phyloP scores from a whole-genome alignment of 2,113 vertebrate genomes.

The Synodontis membranacea region DNA sequence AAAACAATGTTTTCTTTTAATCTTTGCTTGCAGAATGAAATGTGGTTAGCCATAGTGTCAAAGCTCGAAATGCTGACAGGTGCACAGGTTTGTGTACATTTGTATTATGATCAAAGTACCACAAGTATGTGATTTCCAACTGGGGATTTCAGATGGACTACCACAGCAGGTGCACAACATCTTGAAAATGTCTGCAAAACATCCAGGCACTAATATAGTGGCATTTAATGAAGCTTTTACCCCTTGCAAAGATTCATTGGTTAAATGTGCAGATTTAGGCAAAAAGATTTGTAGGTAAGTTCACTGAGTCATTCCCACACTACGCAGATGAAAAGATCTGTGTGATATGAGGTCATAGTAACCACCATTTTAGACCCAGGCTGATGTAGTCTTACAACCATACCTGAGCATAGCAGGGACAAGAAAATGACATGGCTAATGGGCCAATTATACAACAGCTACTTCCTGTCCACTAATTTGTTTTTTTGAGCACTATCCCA shows the following conservation, averaged over 20 bases:
- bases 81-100: conserved; percentile 33
- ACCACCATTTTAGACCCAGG: conserved; percentile 14
- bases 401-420: background rate
- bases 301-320: conserved; percentile 24
- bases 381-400: conserved; percentile 31
- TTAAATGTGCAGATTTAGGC: background rate
- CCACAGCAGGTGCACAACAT: conserved; percentile 32
- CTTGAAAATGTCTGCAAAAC: conserved; percentile 18
- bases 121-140: conserved; percentile 46
- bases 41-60: conserved; percentile 36
- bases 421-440: background rate
- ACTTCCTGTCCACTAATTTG: background rate
- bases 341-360: conserved; percentile 28
- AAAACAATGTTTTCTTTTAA: background rate
- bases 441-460: background rate
- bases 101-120: conserved; percentile 16
- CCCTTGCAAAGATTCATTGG: background rate
- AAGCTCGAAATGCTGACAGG: conserved; percentile 20
- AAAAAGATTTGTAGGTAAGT: background rate
- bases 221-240: background rate
- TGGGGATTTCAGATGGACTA: conserved; percentile 44
- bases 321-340: conserved; percentile 38
- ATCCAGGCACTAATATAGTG: background rate
- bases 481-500: too few relatives aligned
- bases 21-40: conserved; percentile 29